Conservation (phyloP, 2,888 invertebrate genomes). For the Diplolepis rosae region DNA sequence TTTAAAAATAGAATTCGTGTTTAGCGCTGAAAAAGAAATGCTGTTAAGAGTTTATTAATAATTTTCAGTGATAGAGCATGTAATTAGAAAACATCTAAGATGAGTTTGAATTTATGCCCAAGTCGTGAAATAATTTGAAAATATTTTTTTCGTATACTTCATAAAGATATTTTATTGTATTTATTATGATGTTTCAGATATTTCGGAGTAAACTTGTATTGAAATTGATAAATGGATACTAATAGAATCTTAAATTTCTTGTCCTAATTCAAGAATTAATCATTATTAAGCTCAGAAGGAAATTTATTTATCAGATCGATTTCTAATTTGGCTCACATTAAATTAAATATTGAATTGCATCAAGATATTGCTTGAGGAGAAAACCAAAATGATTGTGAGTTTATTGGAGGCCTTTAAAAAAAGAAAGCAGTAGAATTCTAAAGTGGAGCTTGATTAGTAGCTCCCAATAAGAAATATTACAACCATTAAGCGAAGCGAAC, state of each 20-base stretch:
- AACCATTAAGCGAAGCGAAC: not conserved
- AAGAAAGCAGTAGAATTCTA: not conserved
- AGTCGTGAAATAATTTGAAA: not conserved
- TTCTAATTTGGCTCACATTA: not conserved
- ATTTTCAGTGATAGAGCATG: constrained; percentile 7
- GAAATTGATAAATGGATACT: not conserved
- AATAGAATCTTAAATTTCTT: not conserved
- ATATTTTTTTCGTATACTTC: not conserved
- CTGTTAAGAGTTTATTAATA: constrained; percentile 12
- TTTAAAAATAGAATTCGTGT: not conserved
- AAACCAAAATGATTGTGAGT: not conserved
- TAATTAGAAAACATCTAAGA: not conserved
- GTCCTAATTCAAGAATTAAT: not conserved
- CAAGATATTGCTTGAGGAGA: not conserved
- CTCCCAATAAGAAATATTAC: not conserved
- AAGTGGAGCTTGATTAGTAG: constrained; percentile 3
- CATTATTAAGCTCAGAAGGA: not conserved
- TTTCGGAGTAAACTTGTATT: too few relatives aligned
- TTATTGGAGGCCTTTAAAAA: not conserved
- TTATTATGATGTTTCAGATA: too few relatives aligned
- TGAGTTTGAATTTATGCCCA: not conserved
- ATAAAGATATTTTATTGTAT: not conserved
- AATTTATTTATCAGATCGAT: not conserved
- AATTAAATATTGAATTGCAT: not conserved
- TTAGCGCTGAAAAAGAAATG: constrained; percentile 3